Conservation (phyloP, 2,888 invertebrate genomes). For the Thecophora atra region DNA sequence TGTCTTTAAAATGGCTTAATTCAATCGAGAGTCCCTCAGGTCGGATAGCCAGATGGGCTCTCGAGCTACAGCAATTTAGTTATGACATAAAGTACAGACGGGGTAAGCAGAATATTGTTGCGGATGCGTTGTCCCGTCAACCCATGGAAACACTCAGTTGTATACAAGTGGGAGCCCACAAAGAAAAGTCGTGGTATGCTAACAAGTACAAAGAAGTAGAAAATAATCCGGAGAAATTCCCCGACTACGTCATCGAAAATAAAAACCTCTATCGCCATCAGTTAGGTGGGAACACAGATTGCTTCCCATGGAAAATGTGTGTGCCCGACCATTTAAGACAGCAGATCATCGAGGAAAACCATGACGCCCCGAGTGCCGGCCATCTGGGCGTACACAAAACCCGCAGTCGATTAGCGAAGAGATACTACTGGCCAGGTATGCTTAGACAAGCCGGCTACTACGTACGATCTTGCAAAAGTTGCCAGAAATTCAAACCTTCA, state of each 20-base stretch:
- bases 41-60: constrained; percentile 40
- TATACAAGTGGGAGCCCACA: neutral
- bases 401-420: neutral
- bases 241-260: constrained; percentile 9
- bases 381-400: constrained; percentile 6
- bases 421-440: no score
- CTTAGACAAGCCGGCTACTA: no score
- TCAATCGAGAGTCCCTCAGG: constrained; percentile 37
- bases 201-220: neutral
- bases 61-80: constrained; percentile 39
- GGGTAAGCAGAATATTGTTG: constrained; percentile 31
- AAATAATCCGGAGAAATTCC: neutral
- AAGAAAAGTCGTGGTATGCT: neutral
- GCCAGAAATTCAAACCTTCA: constrained; percentile 7
- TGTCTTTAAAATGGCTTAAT: constrained; percentile 40
- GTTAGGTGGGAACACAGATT: neutral
- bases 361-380: constrained; percentile 5
- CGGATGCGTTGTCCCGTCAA: constrained; percentile 34
- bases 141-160: constrained; percentile 2
- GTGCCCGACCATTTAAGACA: neutral
- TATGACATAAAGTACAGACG: constrained; percentile 21
- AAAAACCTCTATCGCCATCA: neutral
- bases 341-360: constrained; percentile 8
- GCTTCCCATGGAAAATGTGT: constrained; percentile 1
- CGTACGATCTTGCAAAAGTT: neutral